phyloP scores from a whole-genome alignment of 2,797 vertebrate species.

The Pristis pectinata region DNA sequence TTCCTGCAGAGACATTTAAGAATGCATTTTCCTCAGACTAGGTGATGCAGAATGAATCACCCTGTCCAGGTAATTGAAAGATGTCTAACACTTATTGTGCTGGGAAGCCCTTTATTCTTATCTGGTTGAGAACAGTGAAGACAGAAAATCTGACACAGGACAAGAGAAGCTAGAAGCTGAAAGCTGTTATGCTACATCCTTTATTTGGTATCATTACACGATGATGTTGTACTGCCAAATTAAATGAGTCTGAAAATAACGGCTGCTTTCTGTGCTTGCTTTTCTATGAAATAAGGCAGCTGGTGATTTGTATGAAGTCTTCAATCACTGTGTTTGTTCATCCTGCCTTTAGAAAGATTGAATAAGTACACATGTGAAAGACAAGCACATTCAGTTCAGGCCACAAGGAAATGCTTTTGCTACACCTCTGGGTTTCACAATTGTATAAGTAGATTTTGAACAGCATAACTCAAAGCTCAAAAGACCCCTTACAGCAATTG shows the following conservation, averaged over 20 bases:
- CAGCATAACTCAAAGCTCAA: not conserved
- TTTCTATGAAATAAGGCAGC: not conserved
- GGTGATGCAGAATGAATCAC: not conserved
- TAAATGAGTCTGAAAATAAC: not conserved
- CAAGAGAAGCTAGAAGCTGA: no score
- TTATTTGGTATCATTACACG: not conserved
- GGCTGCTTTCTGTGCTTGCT: not conserved
- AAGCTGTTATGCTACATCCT: not conserved
- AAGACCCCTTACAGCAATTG: not conserved
- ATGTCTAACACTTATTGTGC: not conserved
- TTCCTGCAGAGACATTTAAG: not conserved
- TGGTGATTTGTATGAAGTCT: not conserved
- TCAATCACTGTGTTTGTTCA: not conserved
- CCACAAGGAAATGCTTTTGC: not conserved
- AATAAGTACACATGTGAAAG: not conserved
- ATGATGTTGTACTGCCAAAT: not conserved
- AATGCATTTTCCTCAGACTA: not conserved
- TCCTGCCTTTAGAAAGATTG: not conserved
- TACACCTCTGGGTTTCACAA: not conserved
- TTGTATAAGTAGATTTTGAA: not conserved
- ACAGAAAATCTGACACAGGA: not conserved
- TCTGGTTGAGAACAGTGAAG: not conserved
- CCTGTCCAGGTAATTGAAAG: not conserved
- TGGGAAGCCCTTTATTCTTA: not conserved
- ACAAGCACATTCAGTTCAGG: not conserved